Base-by-base conservation (phyloP, 1,140 invertebrate species). In the Panagrolaimus sp. region DNA sequence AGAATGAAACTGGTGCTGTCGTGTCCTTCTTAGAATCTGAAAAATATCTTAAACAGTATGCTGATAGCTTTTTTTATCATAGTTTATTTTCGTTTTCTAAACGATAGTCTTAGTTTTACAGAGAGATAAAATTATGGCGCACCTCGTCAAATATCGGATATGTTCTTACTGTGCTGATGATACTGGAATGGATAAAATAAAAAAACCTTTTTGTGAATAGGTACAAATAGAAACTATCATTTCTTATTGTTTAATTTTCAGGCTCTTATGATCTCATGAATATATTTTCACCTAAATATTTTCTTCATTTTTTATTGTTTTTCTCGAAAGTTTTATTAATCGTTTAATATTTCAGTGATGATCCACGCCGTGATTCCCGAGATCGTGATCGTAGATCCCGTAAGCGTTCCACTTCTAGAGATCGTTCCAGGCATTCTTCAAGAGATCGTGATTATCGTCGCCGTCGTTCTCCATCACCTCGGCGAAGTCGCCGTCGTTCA, bases 331-430 rank as follows among this genome's bases (percentile, higher is more conserved):
- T 21, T 14, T 65, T 65, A 4, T 21, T 14, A 28, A 28, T 12
- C 9, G 47, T 17, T 70, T 68, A 62, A 32, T 28, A 28, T 17
- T 68, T 45, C 26, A 26, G 32, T 70, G 17, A 43, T 65, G 17
- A 45, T 38, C 21, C 10, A 26, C 71, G 68, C 32, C 72, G 71
- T 44, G 70, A 72, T 43, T 75, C 72, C 1, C 43, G 72, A 10
- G 72, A 73, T 17, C 67, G 72, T 7, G 70, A 73, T 17, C 71
- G 72, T 52, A 69, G 70, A 1, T 52, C 74, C 43, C 68, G 70
- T 43, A 15, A 38, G 43, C 67, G 67, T 10, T 48, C 44, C 14
- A 55, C 73, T 15, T 63, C 43, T n/a, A 38, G 58, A 38, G 45
- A 72, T n/a, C 28, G 71, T 64, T 38, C 14, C 43, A 69, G 46